phyloP scores from a whole-genome alignment of 1,140 invertebrate genomes.

The Drosophila nigrodunni region DNA sequence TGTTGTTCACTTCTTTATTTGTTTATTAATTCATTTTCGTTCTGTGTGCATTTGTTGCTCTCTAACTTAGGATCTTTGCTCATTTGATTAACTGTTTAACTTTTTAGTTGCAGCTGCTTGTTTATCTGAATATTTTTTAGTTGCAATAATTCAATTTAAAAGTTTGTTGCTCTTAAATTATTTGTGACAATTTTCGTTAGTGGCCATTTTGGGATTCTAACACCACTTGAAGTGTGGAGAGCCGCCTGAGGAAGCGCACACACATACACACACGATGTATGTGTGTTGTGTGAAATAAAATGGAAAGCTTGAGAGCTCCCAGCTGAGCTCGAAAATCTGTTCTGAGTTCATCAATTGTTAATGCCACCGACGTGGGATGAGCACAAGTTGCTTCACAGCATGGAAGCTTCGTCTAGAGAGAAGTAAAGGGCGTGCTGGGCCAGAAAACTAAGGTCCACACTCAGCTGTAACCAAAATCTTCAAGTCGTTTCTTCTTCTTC shows the following conservation, averaged over 20 bases:
- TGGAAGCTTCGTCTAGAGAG: constrained; percentile 22
- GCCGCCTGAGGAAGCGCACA: constrained; percentile 14
- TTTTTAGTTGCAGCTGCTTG: no score
- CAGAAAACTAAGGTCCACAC: no score
- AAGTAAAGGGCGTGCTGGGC: no score
- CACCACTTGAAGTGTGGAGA: constrained; percentile 22
- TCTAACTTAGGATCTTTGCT: no score
- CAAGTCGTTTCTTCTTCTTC: constrained; percentile 47
- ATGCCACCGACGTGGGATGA: constrained; percentile 65
- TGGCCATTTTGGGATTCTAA: constrained; percentile 33
- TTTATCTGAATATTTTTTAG: neutral
- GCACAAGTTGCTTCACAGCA: constrained; percentile 45
- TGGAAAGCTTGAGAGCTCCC: constrained; percentile 52
- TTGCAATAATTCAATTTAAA: constrained; percentile 9
- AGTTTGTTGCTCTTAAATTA: constrained; percentile 14
- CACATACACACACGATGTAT: neutral
- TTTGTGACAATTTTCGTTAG: constrained; percentile 14
- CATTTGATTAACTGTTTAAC: no score
- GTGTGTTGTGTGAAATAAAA: constrained; percentile 37
- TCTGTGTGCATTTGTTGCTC: no score
- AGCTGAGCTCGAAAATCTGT: constrained; percentile 71
- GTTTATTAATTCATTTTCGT: no score
- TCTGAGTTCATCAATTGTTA: constrained; percentile 77
- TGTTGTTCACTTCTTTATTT: no score
- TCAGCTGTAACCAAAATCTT: constrained; percentile 12